phyloP scores from a whole-genome alignment of 1,140 invertebrate species.

The Lutraria rhynchaena region DNA sequence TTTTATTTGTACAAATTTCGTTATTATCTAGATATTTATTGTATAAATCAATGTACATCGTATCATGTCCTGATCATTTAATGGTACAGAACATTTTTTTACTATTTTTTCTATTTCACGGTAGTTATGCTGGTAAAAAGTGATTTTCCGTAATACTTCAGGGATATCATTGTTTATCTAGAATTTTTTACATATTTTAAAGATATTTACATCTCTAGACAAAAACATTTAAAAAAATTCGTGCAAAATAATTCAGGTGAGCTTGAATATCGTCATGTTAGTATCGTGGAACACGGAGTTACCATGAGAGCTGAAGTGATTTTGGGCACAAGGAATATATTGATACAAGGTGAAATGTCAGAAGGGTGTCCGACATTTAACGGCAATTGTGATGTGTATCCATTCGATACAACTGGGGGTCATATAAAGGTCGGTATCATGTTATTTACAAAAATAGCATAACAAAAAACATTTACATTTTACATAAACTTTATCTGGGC shows the following conservation, averaged over 20 bases:
- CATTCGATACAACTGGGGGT: conserved; percentile 67
- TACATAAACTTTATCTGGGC: too few relatives aligned
- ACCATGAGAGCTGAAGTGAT: conserved; percentile 70
- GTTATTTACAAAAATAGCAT: too few relatives aligned
- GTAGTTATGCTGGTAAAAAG: not conserved
- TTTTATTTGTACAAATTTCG: too few relatives aligned
- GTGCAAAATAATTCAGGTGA: conserved; percentile 64
- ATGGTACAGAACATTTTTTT: too few relatives aligned
- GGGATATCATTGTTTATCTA: not conserved
- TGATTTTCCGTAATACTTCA: not conserved
- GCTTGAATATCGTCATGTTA: conserved; percentile 52
- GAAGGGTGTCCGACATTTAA: conserved; percentile 34
- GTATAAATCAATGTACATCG: too few relatives aligned
- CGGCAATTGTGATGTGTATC: conserved; percentile 52
- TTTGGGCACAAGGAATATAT: conserved; percentile 66
- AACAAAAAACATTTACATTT: too few relatives aligned
- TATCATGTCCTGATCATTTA: too few relatives aligned
- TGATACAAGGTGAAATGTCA: conserved; percentile 68
- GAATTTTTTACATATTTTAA: not conserved
- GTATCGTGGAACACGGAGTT: conserved; percentile 44
- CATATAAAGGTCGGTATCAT: conserved; percentile 68
- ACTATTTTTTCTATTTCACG: too few relatives aligned
- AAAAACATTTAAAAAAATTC: not conserved
- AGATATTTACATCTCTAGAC: not conserved
- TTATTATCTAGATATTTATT: too few relatives aligned